Conservation (phyloP, 2,113 vertebrate species). For the Manacus vitellinus region DNA sequence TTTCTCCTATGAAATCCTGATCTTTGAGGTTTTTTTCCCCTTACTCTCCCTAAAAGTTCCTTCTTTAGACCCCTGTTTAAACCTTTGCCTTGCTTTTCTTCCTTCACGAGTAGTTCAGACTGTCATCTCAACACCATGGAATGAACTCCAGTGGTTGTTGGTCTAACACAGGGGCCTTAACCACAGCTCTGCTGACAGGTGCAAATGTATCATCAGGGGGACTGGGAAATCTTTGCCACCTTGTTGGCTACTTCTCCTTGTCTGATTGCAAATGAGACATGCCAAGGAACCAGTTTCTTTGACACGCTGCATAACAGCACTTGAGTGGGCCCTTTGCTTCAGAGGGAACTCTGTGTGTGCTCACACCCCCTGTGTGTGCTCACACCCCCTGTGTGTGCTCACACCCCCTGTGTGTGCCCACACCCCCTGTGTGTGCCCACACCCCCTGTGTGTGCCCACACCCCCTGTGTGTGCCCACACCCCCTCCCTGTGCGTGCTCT, state of each 20-base stretch:
- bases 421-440: too few species aligned
- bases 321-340: background rate
- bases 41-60: background rate
- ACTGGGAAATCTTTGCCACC: background rate
- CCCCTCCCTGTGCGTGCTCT: background rate
- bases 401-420: too few species aligned
- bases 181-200: background rate
- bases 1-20: background rate
- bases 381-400: too few species aligned
- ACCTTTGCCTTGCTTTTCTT: too few species aligned
- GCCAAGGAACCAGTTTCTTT: background rate
- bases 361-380: too few species aligned
- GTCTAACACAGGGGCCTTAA: background rate
- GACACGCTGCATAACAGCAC: background rate
- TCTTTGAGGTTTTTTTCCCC: background rate
- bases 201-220: background rate
- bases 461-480: too few species aligned
- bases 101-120: too few species aligned
- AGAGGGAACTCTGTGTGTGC: background rate
- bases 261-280: background rate
- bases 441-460: too few species aligned
- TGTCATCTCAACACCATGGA: fast-evolving
- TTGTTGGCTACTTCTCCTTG: background rate
- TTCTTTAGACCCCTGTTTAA: background rate
- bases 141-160: background rate